A percentile compares a stretch with the other conserved stretches of the same genome.
These are phyloP conservation scores for Phorcus lineatus DNA, from an alignment of 2,888 invertebrate genomes.

Conservation along the genomic window DNA sequence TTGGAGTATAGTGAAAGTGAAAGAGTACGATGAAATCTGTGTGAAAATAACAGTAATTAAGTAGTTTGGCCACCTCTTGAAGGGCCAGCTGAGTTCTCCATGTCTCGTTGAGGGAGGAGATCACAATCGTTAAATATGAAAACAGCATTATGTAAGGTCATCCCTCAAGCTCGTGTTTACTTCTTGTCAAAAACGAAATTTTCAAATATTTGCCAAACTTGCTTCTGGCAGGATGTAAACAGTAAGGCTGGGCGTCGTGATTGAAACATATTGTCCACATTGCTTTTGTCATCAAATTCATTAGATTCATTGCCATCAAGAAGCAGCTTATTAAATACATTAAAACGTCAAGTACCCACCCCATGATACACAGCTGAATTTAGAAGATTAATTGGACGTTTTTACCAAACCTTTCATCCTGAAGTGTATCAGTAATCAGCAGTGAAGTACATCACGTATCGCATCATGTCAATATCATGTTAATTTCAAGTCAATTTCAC, in stretches of 20 bases:
- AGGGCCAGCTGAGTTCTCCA: background rate
- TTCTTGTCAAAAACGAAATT: constrained; percentile 20
- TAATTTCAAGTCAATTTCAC: constrained; percentile 15
- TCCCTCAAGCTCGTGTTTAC: constrained; percentile 9
- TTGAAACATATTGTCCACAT: constrained; percentile 18
- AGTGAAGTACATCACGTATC: background rate
- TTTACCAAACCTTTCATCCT: constrained; percentile 4
- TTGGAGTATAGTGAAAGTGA: constrained; percentile 8
- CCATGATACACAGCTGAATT: background rate
- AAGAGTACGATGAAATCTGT: background rate
- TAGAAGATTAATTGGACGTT: constrained; percentile 13
- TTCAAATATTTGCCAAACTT: constrained; percentile 20
- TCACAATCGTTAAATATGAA: constrained; percentile 24
- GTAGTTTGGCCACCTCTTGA: constrained; percentile 14
- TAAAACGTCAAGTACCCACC: constrained; percentile 1
- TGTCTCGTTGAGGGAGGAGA: background rate
- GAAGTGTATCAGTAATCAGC: background rate
- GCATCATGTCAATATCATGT: background rate
- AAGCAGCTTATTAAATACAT: constrained; percentile 10
- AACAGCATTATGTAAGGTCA: constrained; percentile 22
- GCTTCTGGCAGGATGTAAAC: constrained; percentile 6
- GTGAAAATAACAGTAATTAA: constrained; percentile 20
- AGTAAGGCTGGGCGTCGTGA: background rate
- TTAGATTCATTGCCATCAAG: constrained; percentile 16
- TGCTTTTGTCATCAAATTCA: constrained; percentile 16